Conservation (phyloP, 2,113 vertebrate species). For the Apistogramma diplotaenia region DNA sequence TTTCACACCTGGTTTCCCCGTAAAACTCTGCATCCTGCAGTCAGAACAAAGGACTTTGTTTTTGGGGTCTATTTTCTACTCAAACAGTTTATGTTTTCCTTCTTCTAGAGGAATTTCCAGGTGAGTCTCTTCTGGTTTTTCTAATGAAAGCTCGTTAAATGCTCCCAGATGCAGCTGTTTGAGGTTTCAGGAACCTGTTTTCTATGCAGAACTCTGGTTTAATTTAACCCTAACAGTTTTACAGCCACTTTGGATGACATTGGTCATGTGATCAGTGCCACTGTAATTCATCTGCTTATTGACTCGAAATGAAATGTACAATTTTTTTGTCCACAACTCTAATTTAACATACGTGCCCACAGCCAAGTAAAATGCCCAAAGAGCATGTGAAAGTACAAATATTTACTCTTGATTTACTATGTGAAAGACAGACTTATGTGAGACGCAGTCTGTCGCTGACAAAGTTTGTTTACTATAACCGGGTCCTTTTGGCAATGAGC, state of each 20-base stretch:
- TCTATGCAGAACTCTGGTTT: background rate
- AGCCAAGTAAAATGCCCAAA: background rate
- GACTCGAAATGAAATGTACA: background rate
- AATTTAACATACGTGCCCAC: background rate
- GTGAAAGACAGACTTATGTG: background rate
- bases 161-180: slow-evolving; percentile 25
- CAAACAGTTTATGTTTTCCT: background rate
- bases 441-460: background rate
- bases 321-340: background rate
- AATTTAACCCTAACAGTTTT: background rate
- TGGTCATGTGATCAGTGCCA: background rate
- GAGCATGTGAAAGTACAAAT: background rate
- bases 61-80: background rate
- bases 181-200: background rate
- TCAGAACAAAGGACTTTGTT: slow-evolving; percentile 16
- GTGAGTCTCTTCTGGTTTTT: slow-evolving; percentile 60
- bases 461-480: background rate
- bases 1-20: slow-evolving; percentile 35
- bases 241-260: background rate
- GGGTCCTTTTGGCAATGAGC: background rate
- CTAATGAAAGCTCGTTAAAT: slow-evolving; percentile 16
- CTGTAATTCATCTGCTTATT: background rate
- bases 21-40: slow-evolving; percentile 35
- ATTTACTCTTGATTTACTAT: background rate
- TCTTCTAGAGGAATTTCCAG: slow-evolving; percentile 57